Evolutionary conservation across 2,797 vertebrate species (phyloP).

Genomic region (Cyprinodon diabolis): DNA sequence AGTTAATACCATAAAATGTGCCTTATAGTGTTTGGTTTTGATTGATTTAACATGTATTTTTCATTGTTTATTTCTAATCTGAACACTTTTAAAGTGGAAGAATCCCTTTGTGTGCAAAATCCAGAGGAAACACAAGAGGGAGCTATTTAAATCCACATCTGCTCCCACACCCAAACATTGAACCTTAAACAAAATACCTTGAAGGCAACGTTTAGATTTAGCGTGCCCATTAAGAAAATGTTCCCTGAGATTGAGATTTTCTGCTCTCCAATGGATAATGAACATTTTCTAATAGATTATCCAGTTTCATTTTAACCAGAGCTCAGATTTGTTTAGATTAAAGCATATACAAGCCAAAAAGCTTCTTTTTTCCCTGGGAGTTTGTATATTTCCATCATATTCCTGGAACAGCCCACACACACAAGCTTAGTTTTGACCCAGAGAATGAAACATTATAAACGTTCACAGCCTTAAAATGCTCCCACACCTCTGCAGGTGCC

Average conservation of each 20-base stretch:
- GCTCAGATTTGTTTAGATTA: slow-evolving; percentile 2
- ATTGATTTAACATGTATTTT: neutral
- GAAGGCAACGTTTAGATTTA: slow-evolving; percentile 38
- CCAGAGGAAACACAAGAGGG: slow-evolving; percentile 64
- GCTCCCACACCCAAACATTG: slow-evolving; percentile 40
- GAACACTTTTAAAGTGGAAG: neutral
- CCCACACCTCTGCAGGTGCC: slow-evolving; percentile 62
- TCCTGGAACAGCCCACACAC: slow-evolving; percentile 57
- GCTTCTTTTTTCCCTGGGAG: slow-evolving; percentile 35
- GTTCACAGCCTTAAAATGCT: slow-evolving; percentile 56
- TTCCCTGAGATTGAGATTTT: neutral
- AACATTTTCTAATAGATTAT: neutral
- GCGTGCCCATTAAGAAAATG: neutral
- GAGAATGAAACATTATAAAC: slow-evolving; percentile 61
- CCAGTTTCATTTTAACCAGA: slow-evolving; percentile 10
- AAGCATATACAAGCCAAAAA: slow-evolving; percentile 13
- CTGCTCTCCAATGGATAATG: neutral
- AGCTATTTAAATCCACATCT: slow-evolving; percentile 24
- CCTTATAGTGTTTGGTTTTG: neutral
- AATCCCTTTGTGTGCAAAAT: neutral
- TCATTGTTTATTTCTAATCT: neutral
- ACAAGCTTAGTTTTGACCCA: slow-evolving; percentile 51
- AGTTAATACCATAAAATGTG: too few relatives aligned
- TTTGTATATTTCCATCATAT: slow-evolving; percentile 44
- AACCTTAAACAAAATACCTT: slow-evolving; percentile 25